Base-by-base conservation (phyloP, 2,888 invertebrate genomes). In the Halictus ligatus region DNA sequence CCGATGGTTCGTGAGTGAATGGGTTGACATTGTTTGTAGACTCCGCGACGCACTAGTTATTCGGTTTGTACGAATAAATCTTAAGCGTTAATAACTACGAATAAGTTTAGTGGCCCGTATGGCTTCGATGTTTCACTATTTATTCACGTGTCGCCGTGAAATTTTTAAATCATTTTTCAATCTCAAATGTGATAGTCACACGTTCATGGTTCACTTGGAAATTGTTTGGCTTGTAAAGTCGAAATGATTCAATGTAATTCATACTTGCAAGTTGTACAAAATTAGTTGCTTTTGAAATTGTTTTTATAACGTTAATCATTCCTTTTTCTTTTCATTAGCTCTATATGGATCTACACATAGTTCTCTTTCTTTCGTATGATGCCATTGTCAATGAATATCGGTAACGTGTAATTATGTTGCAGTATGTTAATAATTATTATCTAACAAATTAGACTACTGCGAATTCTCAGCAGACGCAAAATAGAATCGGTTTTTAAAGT, bases 11-110 rank as follows among this genome's bases (percentile, higher is more conserved):
- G 75, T 15, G 86, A 64, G 58, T 78, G 81, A 86, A 80, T 72
- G 72, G 60, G 75, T 73, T 72, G 60, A 58, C 75, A 82, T 81
- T 35, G 58, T 81, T 84, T 79, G 40, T 86, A 79, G 81, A 74
- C 46, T 80, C 64, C 69, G 21, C 74, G 60, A 74, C n/a, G 76
- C 78, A 75, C 73, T 71, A 58, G 54, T 4, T 74, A 67, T 72
- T 75, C 69, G 75, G 58, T 76, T 85, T 81, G 78, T 87, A 75
- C 43, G 78, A 76, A 60, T 72, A 76, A 75, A 78, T 25, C 71
- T 35, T 73, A 80, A 80, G 43, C 21, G 64, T 80, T 77, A 40
- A 80, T 64, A 46, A 50, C 48, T 84, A 73, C 35, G 43, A 80
- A 78, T 72, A 54, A 54, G 71, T 76, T 76, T 84, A 48, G 46